phyloP scores from a whole-genome alignment of 2,113 vertebrate species.

The Hemicordylus capensis region DNA sequence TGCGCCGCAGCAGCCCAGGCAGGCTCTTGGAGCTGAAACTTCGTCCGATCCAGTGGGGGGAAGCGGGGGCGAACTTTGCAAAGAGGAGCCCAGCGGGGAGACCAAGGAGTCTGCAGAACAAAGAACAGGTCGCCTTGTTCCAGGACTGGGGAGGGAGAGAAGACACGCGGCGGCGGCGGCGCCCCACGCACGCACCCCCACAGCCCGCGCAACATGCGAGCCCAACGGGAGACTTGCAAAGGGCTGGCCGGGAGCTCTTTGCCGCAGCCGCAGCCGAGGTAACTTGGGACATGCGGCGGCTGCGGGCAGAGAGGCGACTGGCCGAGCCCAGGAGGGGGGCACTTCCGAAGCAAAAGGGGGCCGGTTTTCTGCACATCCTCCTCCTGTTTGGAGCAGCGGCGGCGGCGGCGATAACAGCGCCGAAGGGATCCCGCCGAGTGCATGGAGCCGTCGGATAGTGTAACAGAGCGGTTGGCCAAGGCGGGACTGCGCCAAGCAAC shows the following conservation, averaged over 20 bases:
- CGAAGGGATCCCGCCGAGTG: neutral
- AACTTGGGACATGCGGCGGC: constrained; percentile 18
- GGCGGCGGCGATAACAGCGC: neutral
- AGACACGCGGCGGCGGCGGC: no score
- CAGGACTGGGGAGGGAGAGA: neutral
- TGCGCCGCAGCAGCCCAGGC: neutral
- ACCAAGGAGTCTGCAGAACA: constrained; percentile 5
- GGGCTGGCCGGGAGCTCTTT: neutral
- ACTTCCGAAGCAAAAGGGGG: neutral
- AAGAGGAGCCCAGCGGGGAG: neutral
- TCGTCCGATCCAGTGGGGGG: no score
- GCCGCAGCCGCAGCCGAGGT: constrained; percentile 9
- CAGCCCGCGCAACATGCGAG: neutral
- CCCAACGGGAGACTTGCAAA: neutral
- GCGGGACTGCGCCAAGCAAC: neutral
- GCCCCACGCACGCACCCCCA: neutral
- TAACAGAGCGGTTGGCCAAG: neutral
- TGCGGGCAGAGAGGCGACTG: constrained; percentile 20
- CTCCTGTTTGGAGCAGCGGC: constrained; percentile 11
- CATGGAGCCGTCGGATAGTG: constrained; percentile 14
- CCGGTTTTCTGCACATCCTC: neutral
- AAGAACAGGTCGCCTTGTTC: constrained; percentile 13
- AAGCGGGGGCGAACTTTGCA: neutral
- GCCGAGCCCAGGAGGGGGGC: neutral
- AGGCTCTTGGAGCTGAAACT: neutral